Conservation (phyloP, 2,797 vertebrate species). For the Trachurus trachurus region DNA sequence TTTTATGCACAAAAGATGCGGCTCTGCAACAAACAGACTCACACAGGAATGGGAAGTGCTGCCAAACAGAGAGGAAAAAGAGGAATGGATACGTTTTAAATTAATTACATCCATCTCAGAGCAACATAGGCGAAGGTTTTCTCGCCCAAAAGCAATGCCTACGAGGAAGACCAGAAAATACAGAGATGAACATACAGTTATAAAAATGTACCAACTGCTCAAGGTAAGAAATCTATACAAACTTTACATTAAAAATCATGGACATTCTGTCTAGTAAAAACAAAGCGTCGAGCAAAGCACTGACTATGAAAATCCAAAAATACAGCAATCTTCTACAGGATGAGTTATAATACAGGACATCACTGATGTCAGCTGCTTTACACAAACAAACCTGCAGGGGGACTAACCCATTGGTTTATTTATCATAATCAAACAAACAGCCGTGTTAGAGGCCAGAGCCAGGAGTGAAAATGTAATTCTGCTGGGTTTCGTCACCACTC, state of each 20-base stretch:
- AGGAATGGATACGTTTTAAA: conserved; percentile 67
- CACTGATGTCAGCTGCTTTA: conserved; percentile 98
- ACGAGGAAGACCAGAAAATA: conserved; percentile 66
- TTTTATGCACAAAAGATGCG: conserved; percentile 27
- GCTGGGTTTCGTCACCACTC: conserved; percentile 64
- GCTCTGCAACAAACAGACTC: conserved; percentile 27
- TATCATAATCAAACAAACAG: conserved; percentile 58
- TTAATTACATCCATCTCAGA: conserved; percentile 60
- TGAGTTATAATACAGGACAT: conserved; percentile 94
- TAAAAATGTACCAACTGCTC: conserved; percentile 91
- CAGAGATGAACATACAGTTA: conserved; percentile 62
- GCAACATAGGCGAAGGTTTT: conserved; percentile 35
- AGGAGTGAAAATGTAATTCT: conserved; percentile 60
- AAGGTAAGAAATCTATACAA: conserved; percentile 97
- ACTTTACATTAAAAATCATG: conserved; percentile 90
- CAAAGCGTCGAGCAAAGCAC: conserved; percentile 89
- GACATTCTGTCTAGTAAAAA: conserved; percentile 87
- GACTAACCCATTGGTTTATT: conserved; percentile 87
- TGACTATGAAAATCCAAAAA: conserved; percentile 94
- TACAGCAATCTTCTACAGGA: conserved; percentile 92
- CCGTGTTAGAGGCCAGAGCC: conserved; percentile 41
- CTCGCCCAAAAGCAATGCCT: conserved; percentile 50
- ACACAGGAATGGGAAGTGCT: conserved; percentile 58
- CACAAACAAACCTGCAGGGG: conserved; percentile 91
- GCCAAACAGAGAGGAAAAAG: conserved; percentile 35